Evolutionary conservation across 2,113 vertebrate genomes (phyloP), one percentile per base, ranked within the genome.

Genomic region (Sinocyclocheilus rhinocerous): DNA sequence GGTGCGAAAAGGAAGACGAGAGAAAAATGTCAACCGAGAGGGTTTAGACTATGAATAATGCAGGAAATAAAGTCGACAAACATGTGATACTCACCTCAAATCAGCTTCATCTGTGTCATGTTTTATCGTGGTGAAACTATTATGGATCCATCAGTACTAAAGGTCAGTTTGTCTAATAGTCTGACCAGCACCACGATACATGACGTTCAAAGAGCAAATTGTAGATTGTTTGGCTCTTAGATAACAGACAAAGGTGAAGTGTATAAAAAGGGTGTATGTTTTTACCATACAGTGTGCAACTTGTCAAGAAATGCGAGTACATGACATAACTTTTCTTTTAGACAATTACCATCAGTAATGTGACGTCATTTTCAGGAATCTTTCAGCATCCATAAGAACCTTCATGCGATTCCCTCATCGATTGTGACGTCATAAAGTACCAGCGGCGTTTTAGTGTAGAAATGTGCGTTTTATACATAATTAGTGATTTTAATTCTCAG

Each of bases 391-490:
- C 69, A 15, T 76, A 75, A 82, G 85, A 85, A 81, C 24, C 48
- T 59, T 90, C 90, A 89, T 85, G 4, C 22, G 76, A 90, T 90
- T 90, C 91, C 91, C n/a, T 92, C 88, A 92, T 67, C 76, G 83
- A 90, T 78, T 84, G 42, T 42, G 69, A 57, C 57, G 63, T 82
- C 80, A 83, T 61, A 8, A 4, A 16, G 57, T 12, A 45, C 55
- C 33, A 42, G 33, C 15, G n/a, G 9, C 61, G n/a, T 36, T 73
- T 70, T 6, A 29, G 63, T 50, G 48, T 48, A 48, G 45, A 48
- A 48, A 48, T 45, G 57, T 80, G 78, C 78, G 1, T 65, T 65
- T 65, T 26, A 65, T 65, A 81, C 57, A 80, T 45, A 18, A 6
- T 45, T 45, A 45, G 57, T n/a, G 36, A 16, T 65, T 26, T 81